Evolutionary conservation across 2,113 vertebrate genomes (phyloP).

Genomic region (Leptodactylus fuscus): DNA sequence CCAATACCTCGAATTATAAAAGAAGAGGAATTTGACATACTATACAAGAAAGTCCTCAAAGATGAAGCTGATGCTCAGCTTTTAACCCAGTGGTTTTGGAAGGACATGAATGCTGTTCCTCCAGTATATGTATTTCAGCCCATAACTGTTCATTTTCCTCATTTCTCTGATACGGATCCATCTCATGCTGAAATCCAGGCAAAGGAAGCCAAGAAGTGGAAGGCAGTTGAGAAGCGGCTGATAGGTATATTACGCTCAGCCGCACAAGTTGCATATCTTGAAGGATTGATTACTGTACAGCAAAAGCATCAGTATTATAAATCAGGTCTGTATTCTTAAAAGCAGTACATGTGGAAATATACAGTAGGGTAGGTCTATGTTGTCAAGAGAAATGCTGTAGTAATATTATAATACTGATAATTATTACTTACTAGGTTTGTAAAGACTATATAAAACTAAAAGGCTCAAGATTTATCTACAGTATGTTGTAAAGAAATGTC

Average conservation of each 20-base stretch:
- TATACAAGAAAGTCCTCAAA: conserved; percentile 71
- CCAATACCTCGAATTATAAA: conserved; percentile 69
- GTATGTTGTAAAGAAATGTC: too few relatives aligned
- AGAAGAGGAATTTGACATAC: conserved; percentile 75
- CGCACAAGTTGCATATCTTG: conserved; percentile 69
- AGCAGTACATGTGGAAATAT: background rate
- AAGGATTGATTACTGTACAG: conserved; percentile 72
- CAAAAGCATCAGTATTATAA: conserved; percentile 72
- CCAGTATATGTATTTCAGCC: conserved; percentile 78
- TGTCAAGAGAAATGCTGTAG: background rate
- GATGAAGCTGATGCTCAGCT: conserved; percentile 69
- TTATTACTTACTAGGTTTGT: too few relatives aligned
- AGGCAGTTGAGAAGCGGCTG: conserved; percentile 69
- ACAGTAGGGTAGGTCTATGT: background rate
- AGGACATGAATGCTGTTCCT: conserved; percentile 76
- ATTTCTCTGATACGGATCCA: conserved; percentile 67
- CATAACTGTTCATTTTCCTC: conserved; percentile 71
- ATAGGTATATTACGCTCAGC: conserved; percentile 67
- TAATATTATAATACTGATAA: too few relatives aligned
- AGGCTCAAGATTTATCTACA: too few relatives aligned
- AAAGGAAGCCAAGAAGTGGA: conserved; percentile 60
- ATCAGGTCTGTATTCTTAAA: conserved; percentile 72
- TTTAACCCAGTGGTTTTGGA: conserved; percentile 73
- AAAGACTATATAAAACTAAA: too few relatives aligned
- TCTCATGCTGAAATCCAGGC: conserved; percentile 63